Base-by-base conservation (phyloP, 2,797 vertebrate genomes). In the Semaprochilodus insignis region DNA sequence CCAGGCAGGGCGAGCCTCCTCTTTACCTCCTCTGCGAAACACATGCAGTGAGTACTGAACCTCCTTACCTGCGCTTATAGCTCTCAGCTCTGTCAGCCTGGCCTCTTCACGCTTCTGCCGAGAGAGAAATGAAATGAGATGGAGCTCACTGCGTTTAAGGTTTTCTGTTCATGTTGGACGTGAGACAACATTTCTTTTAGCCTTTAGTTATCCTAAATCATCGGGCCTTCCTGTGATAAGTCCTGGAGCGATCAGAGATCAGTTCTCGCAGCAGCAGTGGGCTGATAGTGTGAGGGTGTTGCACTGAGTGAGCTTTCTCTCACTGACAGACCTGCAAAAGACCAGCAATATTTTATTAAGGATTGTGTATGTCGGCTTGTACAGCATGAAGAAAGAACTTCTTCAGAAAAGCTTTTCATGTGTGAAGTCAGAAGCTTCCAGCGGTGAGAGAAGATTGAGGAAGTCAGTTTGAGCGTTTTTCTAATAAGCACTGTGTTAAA, bases 241-340 rank as follows among this genome's bases (percentile, higher is more conserved):
- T 86, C 85, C 87, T 81, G 85, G 89, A 89, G 81, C 85, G 92
- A 84, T 62, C 52, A 78, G 85, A 78, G 84, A 83, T 90, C 85
- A 85, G 90, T 90, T 93, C 91, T 90, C 85, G 87, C 21, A 81
- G 93, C 92, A 94, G 93, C 89, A 86, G 81, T 81, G 82, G 77
- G 78, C 74, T 73, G 84, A 79, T 74, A 74, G 55, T 25, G 40
- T 66, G 73, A 44, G 57, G 54, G 6, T 57, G 71, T 57, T 75
- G 69, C 40, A 72, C 66, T 66, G 51, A 62, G 23, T 25, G 34
- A 31, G 59, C 51, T 73, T 73, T 71, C 8, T 73, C 8, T 48
- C n/a, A 52, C 51, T 65, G 27, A 65, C 81, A 77, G 21, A 72
- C 21, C n/a, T 78, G 34, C 59, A 3, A 34, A 36, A 67, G 62